phyloP scores from a whole-genome alignment of 2,113 vertebrate species.

The Bufo bufo region DNA sequence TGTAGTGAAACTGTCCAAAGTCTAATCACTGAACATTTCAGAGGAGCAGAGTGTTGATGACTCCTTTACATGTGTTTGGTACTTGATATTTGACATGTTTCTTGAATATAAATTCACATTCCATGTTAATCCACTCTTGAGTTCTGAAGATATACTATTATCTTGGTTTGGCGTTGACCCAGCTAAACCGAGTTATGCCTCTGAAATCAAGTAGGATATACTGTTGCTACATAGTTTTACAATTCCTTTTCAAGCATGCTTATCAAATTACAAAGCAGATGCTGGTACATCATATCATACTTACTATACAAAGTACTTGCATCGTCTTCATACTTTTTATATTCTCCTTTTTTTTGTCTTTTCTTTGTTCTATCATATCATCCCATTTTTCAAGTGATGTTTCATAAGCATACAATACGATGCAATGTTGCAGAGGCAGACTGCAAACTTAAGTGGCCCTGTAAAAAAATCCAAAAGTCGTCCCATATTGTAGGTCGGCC shows the following conservation, averaged over 20 bases:
- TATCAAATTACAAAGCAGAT: constrained; percentile 58
- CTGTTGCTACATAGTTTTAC: constrained; percentile 53
- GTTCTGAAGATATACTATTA: constrained; percentile 11
- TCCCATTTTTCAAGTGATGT: not conserved
- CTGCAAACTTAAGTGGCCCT: too few species aligned
- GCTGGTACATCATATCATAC: constrained; percentile 50
- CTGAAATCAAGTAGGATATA: constrained; percentile 49
- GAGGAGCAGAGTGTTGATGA: not conserved
- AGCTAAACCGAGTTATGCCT: constrained; percentile 37
- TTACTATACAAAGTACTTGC: constrained; percentile 35
- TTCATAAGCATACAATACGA: not conserved
- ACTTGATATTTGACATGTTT: not conserved
- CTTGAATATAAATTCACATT: constrained; percentile 33
- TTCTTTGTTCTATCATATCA: not conserved
- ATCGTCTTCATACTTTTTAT: constrained; percentile 33
- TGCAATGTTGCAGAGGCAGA: too few species aligned
- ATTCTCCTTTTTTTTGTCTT: constrained; percentile 13
- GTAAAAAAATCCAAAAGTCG: too few species aligned
- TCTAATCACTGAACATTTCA: not conserved
- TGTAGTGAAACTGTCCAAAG: not conserved
- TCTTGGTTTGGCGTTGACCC: constrained; percentile 33
- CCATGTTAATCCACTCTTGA: constrained; percentile 14
- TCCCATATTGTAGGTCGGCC: too few species aligned
- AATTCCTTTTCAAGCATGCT: constrained; percentile 48
- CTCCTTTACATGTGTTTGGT: not conserved